Evolutionary conservation across 2,797 vertebrate genomes (phyloP), one percentile per base, ranked within the genome.

Genomic region (Spinus pinus): DNA sequence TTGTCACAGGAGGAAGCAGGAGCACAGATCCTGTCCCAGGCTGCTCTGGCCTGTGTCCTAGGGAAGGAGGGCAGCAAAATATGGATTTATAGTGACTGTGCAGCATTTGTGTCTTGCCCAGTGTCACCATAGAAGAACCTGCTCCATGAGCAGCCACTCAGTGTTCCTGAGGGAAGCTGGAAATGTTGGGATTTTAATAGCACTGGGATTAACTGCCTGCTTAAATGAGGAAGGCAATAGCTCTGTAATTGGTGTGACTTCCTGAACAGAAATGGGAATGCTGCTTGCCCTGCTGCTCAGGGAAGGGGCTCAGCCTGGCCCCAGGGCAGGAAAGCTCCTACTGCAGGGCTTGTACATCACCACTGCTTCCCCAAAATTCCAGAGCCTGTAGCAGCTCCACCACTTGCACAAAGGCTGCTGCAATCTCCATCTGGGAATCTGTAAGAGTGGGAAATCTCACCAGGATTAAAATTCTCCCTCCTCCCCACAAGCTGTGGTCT

Each of bases 1-100:
- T 70, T 49, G 84, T 92, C 81, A 46, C 93, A n/a, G 84, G 23
- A 50, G 91, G 86, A 79, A 87, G 86, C 74, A 70, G 71, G 64
- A 92, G 84, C 81, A 70, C 57, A 88, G 78, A 54, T 75, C 81
- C 64, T 56, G 74, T 41, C 80, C 61, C 86, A 84, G 73, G 30
- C 58, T 89, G 81, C 77, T 31, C 75, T 84, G 78, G 30, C 47
- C 75, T 49, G 62, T 86, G 56, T 95, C 58, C 60, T 62, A 0
- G 77, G 61, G 14, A 62, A 84, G 28, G 54, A 92, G 82, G 28
- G 41, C 83, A 93, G 44, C 20, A 70, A 75, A 88, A 81, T 3
- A 37, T 1, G 78, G 33, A 30, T 67, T 65, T 33, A 15, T 8
- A 47, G 54, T 14, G 67, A 17, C 33, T 0, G 0, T 18, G 24